Base-by-base conservation (phyloP, 2,888 invertebrate genomes). In the Agrotis clavis region DNA sequence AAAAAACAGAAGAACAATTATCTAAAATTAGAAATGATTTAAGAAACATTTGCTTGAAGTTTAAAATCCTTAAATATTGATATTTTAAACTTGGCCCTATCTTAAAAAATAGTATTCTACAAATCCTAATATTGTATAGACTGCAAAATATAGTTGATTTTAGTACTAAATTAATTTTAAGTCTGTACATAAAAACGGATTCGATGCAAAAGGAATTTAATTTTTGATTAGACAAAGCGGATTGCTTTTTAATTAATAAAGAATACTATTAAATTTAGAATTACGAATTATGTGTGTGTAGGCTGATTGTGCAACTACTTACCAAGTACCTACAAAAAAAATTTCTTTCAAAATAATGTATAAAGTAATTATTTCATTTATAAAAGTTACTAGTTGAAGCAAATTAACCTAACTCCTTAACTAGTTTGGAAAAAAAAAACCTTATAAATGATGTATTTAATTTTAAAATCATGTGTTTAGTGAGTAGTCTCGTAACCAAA, bases 181-280 rank as follows among this genome's bases (percentile, higher is more conserved):
- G 83, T 56, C 62, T 92, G 92, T 94, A 93, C 72, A 93, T 92
- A 57, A 90, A 70, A 62, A 83, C 86, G 84, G 66, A 79, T 78
- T 91, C 91, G 92, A 94, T 94, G 94, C 93, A 91, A 92, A 92
- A 89, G 92, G 94, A 95, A 94, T 94, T 94, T 93, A 92, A 90
- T 90, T 91, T 92, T 88, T 79, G 72, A 86, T 73, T 85, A 86
- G 78, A 81, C 72, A 85, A 86, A 87, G 84, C 79, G 76, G 53
- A 79, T 56, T 47, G 82, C 85, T 86, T 84, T 67, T 53, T 70
- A 57, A 72, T 54, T 72, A 47, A 56, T 77, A 75, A 77, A 48
- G 50, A 18, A 11, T 74, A 53, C 25, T 16, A 54, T 48, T 74
- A 75, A 57, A 14, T 47, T 67, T 68, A 74, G 77, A 57, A 50